Base-by-base conservation (phyloP, 2,888 invertebrate genomes). In the Danaus chrysippus region DNA sequence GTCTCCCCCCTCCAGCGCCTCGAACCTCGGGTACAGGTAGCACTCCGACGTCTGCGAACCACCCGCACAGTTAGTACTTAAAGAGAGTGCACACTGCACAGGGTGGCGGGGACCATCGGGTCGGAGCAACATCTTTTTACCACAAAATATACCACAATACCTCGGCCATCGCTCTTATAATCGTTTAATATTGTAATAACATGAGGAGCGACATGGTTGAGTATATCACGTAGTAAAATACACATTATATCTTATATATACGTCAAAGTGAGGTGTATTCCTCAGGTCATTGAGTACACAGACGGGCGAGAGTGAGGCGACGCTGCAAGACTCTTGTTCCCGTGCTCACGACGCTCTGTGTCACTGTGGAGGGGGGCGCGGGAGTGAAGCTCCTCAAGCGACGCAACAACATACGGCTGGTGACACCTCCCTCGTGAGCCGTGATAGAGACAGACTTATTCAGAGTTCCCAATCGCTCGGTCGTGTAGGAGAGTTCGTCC, bases 1-100 rank as follows among this genome's bases (percentile, higher is more conserved):
- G 71, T 67, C 83, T 70, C 89, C 92, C 72, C 58, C 66, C 85
- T 92, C 92, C 66, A 93, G 82, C 82, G 91, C 92, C 66, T 74
- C 77, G 83, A 92, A 92, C 69, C 82, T 80, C 75, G 92, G 92
- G 77, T 78, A 88, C 77, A 92, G 85, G 83, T 92, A 87, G 70
- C 84, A 72, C 76, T 84, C 86, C 76, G 76, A 71, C 72, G 77
- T 74, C 87, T 86, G 87, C 62, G 79, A 83, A 85, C 70, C 72
- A 70, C 63, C 69, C 70, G 64, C 65, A 9, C 10, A 15, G 49
- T 49, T 49, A 43, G n/a, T 43, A 12, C 6, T 12, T 43, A 42
- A 42, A 10, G 42, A n/a, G n/a, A n/a, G n/a, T n/a, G n/a, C n/a
- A n/a, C n/a, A n/a, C n/a, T n/a, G 23, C 23, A 34, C 23, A 1